Evolutionary conservation across 1,140 invertebrate genomes (phyloP).

Genomic region (Drosophila chauvacae): DNA sequence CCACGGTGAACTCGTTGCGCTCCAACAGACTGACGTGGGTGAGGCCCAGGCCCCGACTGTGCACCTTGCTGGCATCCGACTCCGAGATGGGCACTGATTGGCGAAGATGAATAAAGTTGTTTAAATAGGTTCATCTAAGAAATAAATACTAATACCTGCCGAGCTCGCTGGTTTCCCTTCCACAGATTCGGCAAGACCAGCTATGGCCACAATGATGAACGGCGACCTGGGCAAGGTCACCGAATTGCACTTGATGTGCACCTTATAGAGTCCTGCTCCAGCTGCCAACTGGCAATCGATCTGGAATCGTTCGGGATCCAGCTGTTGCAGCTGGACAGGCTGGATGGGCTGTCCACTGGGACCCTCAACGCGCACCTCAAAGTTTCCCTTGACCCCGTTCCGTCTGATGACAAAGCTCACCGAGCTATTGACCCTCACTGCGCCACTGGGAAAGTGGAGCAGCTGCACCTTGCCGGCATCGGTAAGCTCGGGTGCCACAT

Average conservation of each 20-base stretch:
- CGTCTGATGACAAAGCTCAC: constrained; percentile 71
- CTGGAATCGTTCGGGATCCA: constrained; percentile 92
- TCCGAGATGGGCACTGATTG: constrained; percentile 88
- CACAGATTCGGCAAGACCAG: constrained; percentile 87
- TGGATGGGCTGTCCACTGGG: constrained; percentile 63
- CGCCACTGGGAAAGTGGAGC: constrained; percentile 78
- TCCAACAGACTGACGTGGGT: constrained; percentile 93
- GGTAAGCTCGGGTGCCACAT: constrained; percentile 78
- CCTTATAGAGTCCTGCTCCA: constrained; percentile 94
- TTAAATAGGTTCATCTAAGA: background rate
- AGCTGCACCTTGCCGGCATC: constrained; percentile 73
- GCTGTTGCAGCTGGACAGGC: constrained; percentile 83
- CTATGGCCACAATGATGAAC: constrained; percentile 89
- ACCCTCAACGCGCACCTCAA: constrained; percentile 75
- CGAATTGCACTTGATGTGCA: constrained; percentile 94
- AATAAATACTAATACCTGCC: constrained; percentile 6
- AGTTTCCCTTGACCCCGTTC: constrained; percentile 81
- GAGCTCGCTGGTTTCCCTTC: constrained; percentile 1
- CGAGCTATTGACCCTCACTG: constrained; percentile 60
- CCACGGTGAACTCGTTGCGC: constrained; percentile 93
- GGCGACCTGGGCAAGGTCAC: constrained; percentile 95
- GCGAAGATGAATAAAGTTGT: background rate
- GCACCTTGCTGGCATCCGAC: constrained; percentile 92
- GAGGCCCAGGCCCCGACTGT: constrained; percentile 92
- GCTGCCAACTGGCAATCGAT: constrained; percentile 92